Evolutionary conservation across 92 coral and sea anemone genomes (phyloP), one percentile per base, ranked within the genome.

Genomic region (Porites rus): DNA sequence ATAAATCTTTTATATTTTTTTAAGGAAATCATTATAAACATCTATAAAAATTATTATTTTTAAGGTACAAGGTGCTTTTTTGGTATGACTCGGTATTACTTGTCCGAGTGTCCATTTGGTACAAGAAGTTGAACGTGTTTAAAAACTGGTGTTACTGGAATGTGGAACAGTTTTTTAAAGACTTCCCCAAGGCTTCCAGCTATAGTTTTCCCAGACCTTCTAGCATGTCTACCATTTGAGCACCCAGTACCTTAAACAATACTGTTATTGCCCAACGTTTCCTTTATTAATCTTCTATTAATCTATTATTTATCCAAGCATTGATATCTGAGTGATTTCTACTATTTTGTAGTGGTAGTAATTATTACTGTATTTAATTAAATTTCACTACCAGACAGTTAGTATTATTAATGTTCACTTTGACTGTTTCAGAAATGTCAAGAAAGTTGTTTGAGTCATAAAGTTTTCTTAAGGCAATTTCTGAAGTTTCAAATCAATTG

Each of bases 1-100:
- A 62, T 69, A 74, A 74, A 51, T 14, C 51, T 83, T 83, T 83
- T 58, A 50, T 73, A 73, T 73, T 83, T 83, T 83, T 83, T 71
- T 71, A 69, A 74, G 22, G 74, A 73, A 83, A 75, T 74, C 62
- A 81, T 80, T 68, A 69, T 61, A 83, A 70, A 73, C 63, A 50
- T 18, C 56, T 12, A 62, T 10, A 21, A 72, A 72, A 83, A 62
- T 50, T 18, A 81, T 58, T 17, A 1, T 10, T 51, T 83, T 83
- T 62, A 74, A 62, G 13, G 69, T 59, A 16, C 12, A 20, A 18
- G 51, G 61, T 53, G 63, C 24, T 56, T 20, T 31, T 28, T 10
- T 38, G 46, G 46, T 38, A 38, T 38, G 38, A 31, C 3, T 31
- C 38, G 38, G 38, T 31, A 31, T 31, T 31, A 31, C 38, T 1